Percentiles rank a stretch among this genome's conserved stretches.
Evolutionary conservation across 2,797 vertebrate genomes (phyloP).

Genomic region (Pyrocephalus nanus): DNA sequence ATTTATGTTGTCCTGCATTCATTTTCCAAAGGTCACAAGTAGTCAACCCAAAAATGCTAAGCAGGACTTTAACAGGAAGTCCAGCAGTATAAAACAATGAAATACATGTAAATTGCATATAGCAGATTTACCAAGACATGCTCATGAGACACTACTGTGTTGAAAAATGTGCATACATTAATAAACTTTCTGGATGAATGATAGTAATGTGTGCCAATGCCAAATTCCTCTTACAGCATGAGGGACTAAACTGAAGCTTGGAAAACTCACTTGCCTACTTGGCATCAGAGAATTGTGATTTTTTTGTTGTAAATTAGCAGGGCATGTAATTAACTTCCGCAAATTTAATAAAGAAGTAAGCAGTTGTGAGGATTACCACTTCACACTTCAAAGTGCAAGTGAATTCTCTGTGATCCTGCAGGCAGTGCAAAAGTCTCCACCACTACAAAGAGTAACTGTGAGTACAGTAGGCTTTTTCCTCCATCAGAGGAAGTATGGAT

Average conservation of each 20-base stretch:
- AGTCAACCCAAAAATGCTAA: background rate
- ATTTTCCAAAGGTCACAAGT: background rate
- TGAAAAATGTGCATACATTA: conserved; percentile 52
- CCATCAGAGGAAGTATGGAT: background rate
- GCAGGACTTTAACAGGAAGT: background rate
- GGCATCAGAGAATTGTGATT: conserved; percentile 40
- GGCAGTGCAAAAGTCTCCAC: background rate
- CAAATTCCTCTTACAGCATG: conserved; percentile 56
- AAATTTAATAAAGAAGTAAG: conserved; percentile 64
- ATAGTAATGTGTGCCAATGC: conserved; percentile 44
- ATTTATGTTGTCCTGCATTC: background rate
- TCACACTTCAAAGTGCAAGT: conserved; percentile 60
- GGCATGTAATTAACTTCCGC: conserved; percentile 69
- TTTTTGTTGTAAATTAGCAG: conserved; percentile 54
- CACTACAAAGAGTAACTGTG: background rate
- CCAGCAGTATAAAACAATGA: background rate
- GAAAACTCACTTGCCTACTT: conserved; percentile 63
- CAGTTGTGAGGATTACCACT: conserved; percentile 65
- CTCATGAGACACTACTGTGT: conserved; percentile 1
- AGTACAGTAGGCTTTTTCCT: background rate
- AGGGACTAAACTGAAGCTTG: conserved; percentile 51
- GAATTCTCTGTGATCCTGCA: background rate
- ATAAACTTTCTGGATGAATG: conserved; percentile 55
- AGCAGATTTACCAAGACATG: conserved; percentile 22
- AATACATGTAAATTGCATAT: conserved; percentile 4